Conservation (phyloP, 2,113 vertebrate genomes). For the Probosciger aterrimus region DNA sequence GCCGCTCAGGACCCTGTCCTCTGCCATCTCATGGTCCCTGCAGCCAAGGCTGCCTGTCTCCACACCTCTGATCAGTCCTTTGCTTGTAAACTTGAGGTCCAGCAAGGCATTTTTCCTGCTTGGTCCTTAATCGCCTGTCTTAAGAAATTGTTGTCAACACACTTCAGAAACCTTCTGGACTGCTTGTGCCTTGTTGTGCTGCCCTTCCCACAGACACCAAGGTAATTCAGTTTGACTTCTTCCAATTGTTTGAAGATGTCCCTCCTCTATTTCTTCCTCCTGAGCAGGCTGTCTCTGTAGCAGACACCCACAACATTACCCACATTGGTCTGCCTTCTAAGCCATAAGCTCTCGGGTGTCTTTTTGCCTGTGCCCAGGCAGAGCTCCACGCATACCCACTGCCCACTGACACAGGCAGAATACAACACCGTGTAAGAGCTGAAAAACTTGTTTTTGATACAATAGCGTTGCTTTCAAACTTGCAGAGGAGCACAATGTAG, state of each 20-base stretch:
- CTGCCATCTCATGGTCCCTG: background rate
- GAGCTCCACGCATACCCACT: rapidly evolving
- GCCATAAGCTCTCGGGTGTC: background rate
- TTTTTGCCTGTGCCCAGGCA: background rate
- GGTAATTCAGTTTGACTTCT: background rate
- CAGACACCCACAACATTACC: background rate
- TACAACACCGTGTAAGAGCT: background rate
- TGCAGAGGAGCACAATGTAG: background rate
- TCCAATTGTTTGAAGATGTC: background rate
- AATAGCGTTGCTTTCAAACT: background rate
- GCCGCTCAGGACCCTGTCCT: background rate
- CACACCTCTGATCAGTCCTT: background rate
- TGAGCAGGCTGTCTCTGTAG: background rate
- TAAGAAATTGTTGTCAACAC: background rate
- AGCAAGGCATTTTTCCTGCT: background rate
- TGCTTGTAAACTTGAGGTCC: background rate
- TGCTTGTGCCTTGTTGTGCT: background rate
- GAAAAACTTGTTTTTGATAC: background rate
- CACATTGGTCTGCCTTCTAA: background rate
- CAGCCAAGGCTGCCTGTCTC: background rate
- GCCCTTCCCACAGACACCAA: background rate
- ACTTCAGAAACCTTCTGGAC: background rate
- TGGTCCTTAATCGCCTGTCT: background rate
- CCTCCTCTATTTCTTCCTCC: background rate
- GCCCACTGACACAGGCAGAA: background rate